Evolutionary conservation across 2,797 vertebrate genomes (phyloP).

Genomic region (Clarias platycephalus): DNA sequence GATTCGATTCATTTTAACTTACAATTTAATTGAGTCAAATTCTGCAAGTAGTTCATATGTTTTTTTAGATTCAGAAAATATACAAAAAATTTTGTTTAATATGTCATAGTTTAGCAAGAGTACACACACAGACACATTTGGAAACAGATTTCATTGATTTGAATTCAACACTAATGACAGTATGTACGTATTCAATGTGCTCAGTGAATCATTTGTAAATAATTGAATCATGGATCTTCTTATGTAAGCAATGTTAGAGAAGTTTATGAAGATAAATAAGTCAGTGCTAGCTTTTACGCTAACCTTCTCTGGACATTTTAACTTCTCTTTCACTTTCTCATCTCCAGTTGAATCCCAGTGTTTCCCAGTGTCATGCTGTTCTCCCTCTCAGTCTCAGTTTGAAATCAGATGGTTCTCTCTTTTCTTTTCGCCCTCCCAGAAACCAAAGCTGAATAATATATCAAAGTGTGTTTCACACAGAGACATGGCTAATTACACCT

Average conservation of each 20-base stretch:
- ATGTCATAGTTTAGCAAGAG: too few species aligned
- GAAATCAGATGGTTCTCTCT: slow-evolving; percentile 66
- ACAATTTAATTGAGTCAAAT: neutral
- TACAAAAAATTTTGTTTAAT: too few species aligned
- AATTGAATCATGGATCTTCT: neutral
- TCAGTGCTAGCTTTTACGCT: neutral
- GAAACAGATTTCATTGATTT: neutral
- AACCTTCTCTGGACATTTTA: neutral
- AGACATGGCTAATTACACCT: slow-evolving; percentile 73
- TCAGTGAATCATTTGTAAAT: neutral
- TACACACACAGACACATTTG: neutral
- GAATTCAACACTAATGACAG: neutral
- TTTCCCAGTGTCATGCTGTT: slow-evolving; percentile 46
- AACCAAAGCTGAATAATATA: slow-evolving; percentile 74
- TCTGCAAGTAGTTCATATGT: neutral
- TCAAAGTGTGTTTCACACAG: slow-evolving; percentile 75
- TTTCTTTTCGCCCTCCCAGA: slow-evolving; percentile 14
- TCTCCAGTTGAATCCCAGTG: slow-evolving; percentile 60
- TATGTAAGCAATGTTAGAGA: neutral
- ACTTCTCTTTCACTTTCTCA: slow-evolving; percentile 33
- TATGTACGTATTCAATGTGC: neutral
- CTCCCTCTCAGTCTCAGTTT: slow-evolving; percentile 62
- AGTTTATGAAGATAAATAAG: neutral
- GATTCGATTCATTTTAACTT: neutral
- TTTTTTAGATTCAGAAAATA: neutral